Base-by-base conservation (phyloP, 2,113 vertebrate genomes). In the Pelecanoides urinatrix region DNA sequence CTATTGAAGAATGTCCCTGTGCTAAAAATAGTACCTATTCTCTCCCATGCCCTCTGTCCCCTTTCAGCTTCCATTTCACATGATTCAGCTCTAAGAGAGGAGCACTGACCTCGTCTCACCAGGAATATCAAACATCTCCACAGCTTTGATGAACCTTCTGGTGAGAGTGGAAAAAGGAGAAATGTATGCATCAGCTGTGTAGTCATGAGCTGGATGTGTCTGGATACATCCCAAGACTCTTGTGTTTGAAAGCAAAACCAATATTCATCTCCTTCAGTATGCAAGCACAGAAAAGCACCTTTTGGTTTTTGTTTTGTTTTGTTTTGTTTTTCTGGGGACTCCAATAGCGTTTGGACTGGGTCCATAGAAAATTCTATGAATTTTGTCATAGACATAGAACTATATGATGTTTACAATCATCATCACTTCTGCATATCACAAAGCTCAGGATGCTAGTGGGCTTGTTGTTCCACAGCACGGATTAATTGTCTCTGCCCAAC, bases 1-100 rank as follows among this genome's bases (percentile, higher is more conserved):
- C 66, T 88, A 72, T 84, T 53, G 73, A 91, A 91, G 61, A 92
- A 91, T 77, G 88, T 59, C 75, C 72, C 63, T 88, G 62, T 62
- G 29, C 89, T 96, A 96, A 94, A 94, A 94, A 93, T 96, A 95
- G 91, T 77, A 61, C 34, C 92, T 91, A 90, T 95, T 95, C 61
- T 95, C 52, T 96, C 89, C 61, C 65, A 40, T 93, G 90, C 81
- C 77, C 93, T 95, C 90, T 91, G 72, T 91, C 86, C 76, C 72
- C 90, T 95, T 96, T 95, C 92, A 93, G 85, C 86, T 92, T 95
- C 66, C 63, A 90, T 52, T 92, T 95, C 85, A 90, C 49, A 67
- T 88, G 85, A 76, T 92, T 73, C 84, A 70, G 71, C 74, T 92
- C 84, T 81, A 85, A 87, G 86, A 96, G 61, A 81, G 61, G 47